These are phyloP conservation scores for Zelostemma sp. DNA, from an alignment of 1,140 invertebrate genomes.

Conservation along the genomic window DNA sequence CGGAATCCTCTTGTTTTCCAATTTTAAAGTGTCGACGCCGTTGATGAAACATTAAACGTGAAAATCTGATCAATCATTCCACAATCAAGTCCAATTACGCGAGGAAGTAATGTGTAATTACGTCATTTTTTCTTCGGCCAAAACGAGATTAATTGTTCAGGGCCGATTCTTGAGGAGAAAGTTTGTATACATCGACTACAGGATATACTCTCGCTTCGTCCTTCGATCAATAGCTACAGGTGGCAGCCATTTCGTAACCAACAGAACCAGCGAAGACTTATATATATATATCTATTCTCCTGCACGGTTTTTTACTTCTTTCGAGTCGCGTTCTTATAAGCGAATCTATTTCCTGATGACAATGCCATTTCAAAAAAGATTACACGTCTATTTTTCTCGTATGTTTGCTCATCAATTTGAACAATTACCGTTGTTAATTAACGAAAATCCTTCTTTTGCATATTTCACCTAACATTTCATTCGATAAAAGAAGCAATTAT, in stretches of 20 bases:
- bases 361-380: not conserved
- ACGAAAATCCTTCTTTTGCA: too few species aligned
- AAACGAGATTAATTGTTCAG: not conserved
- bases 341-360: not conserved
- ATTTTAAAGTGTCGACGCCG: too few species aligned
- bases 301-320: constrained; percentile 18
- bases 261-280: constrained; percentile 27
- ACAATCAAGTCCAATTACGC: too few species aligned
- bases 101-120: not conserved
- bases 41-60: too few species aligned
- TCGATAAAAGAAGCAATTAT: too few species aligned
- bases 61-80: too few species aligned
- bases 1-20: too few species aligned
- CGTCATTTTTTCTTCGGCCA: not conserved
- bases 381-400: too few species aligned
- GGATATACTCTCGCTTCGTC: constrained; percentile 60
- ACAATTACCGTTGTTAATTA: too few species aligned
- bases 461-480: too few species aligned
- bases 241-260: constrained; percentile 70
- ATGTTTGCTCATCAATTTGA: too few species aligned
- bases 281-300: constrained; percentile 20
- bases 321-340: not conserved
- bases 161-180: constrained; percentile 18
- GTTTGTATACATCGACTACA: constrained; percentile 48
- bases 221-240: constrained; percentile 71